A percentile compares a stretch with the other conserved stretches of the same genome.
These are phyloP conservation scores for Latrodectus elegans DNA, from an alignment of 2,888 invertebrate genomes.

Conservation along the genomic window DNA sequence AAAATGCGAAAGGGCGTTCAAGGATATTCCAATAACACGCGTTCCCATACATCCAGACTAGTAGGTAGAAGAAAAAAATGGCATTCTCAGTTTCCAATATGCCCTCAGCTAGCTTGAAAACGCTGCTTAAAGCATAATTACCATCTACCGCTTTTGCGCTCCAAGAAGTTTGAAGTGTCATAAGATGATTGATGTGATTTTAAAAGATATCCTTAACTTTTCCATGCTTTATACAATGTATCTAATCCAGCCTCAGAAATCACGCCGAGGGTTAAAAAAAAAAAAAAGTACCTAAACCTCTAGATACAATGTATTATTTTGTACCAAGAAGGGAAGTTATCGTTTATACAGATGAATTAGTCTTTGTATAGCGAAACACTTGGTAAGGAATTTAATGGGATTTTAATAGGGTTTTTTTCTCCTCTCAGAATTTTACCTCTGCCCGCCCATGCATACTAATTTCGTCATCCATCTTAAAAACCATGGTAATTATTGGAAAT, in stretches of 20 bases:
- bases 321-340: neutral
- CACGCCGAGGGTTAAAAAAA: neutral
- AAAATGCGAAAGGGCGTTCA: no score
- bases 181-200: slow-evolving; percentile 36
- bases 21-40: no score
- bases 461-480: slow-evolving; percentile 26
- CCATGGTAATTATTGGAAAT: neutral
- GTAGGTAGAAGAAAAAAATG: no score
- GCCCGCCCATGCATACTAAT: slow-evolving; percentile 10
- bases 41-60: no score
- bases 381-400: slow-evolving; percentile 17
- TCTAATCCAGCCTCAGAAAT: slow-evolving; percentile 10
- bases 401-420: slow-evolving; percentile 36
- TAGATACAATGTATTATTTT: neutral
- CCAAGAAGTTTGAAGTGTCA: slow-evolving; percentile 12
- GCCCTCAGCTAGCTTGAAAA: no score
- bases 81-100: no score
- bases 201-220: slow-evolving; percentile 33
- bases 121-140: slow-evolving; percentile 23
- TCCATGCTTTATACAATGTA: slow-evolving; percentile 19
- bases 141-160: neutral
- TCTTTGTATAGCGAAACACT: neutral
- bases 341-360: no score
- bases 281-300: neutral
- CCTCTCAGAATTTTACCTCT: slow-evolving; percentile 8